Evolutionary conservation across 2,888 invertebrate species (phyloP).

Genomic region (Lithophane leautieri): DNA sequence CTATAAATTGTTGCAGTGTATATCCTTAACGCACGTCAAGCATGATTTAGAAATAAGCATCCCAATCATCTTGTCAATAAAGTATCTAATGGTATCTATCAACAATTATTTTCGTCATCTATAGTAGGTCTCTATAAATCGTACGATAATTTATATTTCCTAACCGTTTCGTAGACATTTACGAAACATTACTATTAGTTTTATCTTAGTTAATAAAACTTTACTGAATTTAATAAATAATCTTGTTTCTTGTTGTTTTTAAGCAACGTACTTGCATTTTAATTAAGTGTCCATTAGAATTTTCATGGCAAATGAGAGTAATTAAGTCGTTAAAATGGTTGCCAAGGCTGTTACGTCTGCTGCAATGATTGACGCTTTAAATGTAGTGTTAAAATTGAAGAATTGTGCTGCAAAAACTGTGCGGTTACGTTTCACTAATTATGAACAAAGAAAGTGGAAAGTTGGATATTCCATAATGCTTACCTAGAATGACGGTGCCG

Average conservation of each 20-base stretch:
- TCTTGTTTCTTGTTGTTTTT: conserved; percentile 51
- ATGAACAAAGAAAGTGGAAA: conserved; percentile 59
- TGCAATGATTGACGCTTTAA: conserved; percentile 62
- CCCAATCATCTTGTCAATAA: conserved; percentile 54
- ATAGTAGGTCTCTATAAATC: conserved; percentile 39
- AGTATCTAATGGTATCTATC: conserved; percentile 42
- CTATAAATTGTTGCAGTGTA: background rate
- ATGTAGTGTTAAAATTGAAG: conserved; percentile 36
- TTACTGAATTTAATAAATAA: conserved; percentile 46
- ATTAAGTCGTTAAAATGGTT: conserved; percentile 68
- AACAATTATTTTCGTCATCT: conserved; percentile 52
- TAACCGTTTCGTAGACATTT: conserved; percentile 48
- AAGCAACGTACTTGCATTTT: conserved; percentile 63
- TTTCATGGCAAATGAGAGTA: conserved; percentile 70
- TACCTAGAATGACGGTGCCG: conserved; percentile 97
- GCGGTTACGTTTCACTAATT: conserved; percentile 46
- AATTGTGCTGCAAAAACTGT: conserved; percentile 24
- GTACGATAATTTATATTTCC: conserved; percentile 56
- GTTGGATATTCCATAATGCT: conserved; percentile 80
- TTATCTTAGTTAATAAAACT: conserved; percentile 48
- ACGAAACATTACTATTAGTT: conserved; percentile 50
- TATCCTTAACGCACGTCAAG: background rate
- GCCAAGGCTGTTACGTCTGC: conserved; percentile 64
- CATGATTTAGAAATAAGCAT: conserved; percentile 37
- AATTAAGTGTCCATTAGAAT: conserved; percentile 69